A percentile compares a stretch with the other conserved stretches of the same genome.
Conservation (phyloP, 2,113 vertebrate genomes). For the Dromaius novaehollandiae region DNA sequence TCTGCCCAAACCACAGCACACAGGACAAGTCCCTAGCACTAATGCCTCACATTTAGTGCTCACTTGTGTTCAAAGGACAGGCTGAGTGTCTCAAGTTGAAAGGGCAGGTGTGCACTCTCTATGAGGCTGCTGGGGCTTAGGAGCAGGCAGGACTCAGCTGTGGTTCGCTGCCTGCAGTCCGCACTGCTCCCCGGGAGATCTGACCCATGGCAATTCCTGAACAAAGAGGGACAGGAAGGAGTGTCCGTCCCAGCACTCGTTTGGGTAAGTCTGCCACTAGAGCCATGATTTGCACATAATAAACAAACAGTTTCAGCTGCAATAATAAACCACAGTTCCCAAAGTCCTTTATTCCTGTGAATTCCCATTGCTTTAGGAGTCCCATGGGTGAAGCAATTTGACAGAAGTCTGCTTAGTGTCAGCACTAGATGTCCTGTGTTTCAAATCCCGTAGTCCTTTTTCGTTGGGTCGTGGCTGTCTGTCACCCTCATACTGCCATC, state of each 20-base stretch:
- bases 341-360: not conserved
- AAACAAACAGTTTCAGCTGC: not conserved
- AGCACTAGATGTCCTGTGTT: not conserved
- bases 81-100: not conserved
- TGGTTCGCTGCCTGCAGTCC: no score
- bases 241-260: not conserved
- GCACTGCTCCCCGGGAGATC: not conserved
- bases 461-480: not conserved
- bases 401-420: not conserved
- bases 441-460: not conserved
- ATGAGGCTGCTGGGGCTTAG: not conserved
- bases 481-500: not conserved
- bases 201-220: not conserved
- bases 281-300: not conserved
- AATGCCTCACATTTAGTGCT: not conserved
- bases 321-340: no score
- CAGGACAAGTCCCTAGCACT: not conserved
- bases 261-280: not conserved
- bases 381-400: not conserved
- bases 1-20: not conserved
- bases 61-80: not conserved
- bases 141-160: not conserved
- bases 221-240: not conserved
- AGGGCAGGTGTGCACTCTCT: not conserved
- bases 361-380: not conserved